Base-by-base conservation (phyloP, 2,888 invertebrate species). In the Lissocephala sabroskyi region DNA sequence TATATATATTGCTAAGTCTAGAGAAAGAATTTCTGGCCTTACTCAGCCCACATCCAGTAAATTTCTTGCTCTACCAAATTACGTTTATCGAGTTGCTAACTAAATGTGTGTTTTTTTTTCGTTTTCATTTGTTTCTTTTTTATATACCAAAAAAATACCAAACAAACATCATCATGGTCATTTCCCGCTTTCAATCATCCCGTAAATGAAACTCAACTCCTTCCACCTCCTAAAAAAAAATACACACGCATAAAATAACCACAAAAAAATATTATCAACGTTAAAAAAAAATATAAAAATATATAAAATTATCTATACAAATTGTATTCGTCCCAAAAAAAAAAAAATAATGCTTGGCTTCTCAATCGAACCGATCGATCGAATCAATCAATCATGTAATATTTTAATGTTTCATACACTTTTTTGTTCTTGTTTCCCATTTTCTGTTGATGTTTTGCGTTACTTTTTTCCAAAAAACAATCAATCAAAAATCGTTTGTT, bases 101-200 rank as follows among this genome's bases (percentile, higher is more conserved):
- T 81, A 76, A 81, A 81, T 82, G n/a, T n/a, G n/a, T n/a, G 79
- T 82, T 81, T 82, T 68, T 67, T 81, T 82, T 68, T 67, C 73
- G 77, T 79, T 73, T 68, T 76, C 73, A 68, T 81, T 81, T 78
- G 79, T 82, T 82, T 77, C 65, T 77, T 82, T 75, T 79, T 75
- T 76, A 70, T 68, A 79, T 73, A 79, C 64, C 65, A 75, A 58
- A 59, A 50, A 51, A 59, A 56, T 46, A 64, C 48, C 54, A 56
- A 56, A 55, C 52, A 59, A 64, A 73, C 66, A 76, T 79, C 79
- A 80, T 82, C 80, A 81, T 82, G 84, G 82, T 81, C 82, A 83
- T 83, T 79, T 76, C 82, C 82, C 59, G 83, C 83, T 83, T 83
- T 23, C 50, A 76, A 75, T 79, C 77, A 78, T 76, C 65, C 70